Evolutionary conservation across 1,140 invertebrate species (phyloP).

Genomic region (Drosophila baimaii): DNA sequence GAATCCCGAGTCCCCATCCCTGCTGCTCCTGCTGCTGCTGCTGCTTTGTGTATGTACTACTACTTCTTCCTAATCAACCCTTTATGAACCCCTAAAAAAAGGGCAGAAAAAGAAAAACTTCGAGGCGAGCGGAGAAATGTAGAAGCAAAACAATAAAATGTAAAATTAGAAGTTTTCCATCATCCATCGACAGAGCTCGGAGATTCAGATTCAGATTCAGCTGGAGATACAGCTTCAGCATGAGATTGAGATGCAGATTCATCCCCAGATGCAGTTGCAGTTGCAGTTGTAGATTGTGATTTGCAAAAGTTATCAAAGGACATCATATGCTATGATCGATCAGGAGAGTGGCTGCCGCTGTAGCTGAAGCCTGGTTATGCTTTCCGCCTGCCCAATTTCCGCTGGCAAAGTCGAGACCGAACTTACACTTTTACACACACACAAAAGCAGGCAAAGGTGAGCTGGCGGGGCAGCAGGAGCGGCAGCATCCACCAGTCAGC

Average conservation of each 20-base stretch:
- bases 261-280: too few relatives aligned
- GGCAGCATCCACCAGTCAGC: slow-evolving; percentile 62
- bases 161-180: slow-evolving; percentile 72
- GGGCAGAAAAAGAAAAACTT: slow-evolving; percentile 22
- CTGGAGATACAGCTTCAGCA: not conserved
- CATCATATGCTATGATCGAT: slow-evolving; percentile 20
- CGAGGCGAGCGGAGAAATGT: too few relatives aligned
- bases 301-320: slow-evolving; percentile 6
- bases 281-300: too few relatives aligned
- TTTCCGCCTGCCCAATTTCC: slow-evolving; percentile 13
- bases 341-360: not conserved
- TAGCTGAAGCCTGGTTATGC: not conserved
- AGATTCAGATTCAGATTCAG: slow-evolving; percentile 14
- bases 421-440: slow-evolving; percentile 26
- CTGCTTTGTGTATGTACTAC: slow-evolving; percentile 20
- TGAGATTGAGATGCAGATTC: too few relatives aligned
- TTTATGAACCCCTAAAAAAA: slow-evolving; percentile 74
- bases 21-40: not conserved
- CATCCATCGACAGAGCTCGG: slow-evolving; percentile 23
- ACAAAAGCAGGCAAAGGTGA: slow-evolving; percentile 9
- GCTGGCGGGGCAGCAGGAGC: slow-evolving; percentile 4
- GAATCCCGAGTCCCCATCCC: slow-evolving; percentile 17
- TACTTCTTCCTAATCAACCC: slow-evolving; percentile 73
- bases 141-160: slow-evolving; percentile 73
- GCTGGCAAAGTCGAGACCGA: slow-evolving; percentile 5